phyloP scores from a whole-genome alignment of 2,113 vertebrate species.

The Myrmecobius fasciatus region DNA sequence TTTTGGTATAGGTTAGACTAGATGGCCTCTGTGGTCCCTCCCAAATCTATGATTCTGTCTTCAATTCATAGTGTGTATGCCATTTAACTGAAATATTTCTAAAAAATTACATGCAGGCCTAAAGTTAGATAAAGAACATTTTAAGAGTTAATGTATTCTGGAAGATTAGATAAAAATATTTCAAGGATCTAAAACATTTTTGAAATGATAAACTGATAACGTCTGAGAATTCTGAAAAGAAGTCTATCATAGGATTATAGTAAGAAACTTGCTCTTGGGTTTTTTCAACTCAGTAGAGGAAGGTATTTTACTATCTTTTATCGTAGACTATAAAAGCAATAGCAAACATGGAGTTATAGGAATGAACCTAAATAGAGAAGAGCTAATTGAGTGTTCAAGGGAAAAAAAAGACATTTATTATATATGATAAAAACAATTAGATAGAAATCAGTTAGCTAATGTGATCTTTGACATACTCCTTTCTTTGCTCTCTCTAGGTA shows the following conservation, averaged over 20 bases:
- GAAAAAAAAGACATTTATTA: neutral
- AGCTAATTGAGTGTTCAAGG: neutral
- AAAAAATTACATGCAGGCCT: conserved; percentile 74
- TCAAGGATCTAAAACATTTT: conserved; percentile 74
- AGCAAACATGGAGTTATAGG: neutral
- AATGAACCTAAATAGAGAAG: neutral
- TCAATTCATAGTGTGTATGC: neutral
- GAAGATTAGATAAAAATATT: conserved; percentile 74
- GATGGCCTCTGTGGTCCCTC: neutral
- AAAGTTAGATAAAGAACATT: conserved; percentile 77
- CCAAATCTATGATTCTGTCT: conserved; percentile 55
- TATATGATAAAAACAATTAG: neutral
- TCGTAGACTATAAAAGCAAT: neutral
- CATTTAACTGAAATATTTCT: conserved; percentile 78
- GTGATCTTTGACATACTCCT: neutral
- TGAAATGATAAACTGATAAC: conserved; percentile 65
- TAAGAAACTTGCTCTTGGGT: neutral
- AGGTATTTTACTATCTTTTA: neutral
- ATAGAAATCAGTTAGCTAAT: neutral
- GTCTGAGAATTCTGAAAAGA: conserved; percentile 48
- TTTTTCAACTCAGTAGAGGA: neutral
- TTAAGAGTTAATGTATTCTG: conserved; percentile 78
- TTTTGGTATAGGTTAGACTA: neutral
- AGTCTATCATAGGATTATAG: neutral
- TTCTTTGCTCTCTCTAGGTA: neutral